Evolutionary conservation across 2,113 vertebrate species (phyloP).

Genomic region (Todiramphus chloris): DNA sequence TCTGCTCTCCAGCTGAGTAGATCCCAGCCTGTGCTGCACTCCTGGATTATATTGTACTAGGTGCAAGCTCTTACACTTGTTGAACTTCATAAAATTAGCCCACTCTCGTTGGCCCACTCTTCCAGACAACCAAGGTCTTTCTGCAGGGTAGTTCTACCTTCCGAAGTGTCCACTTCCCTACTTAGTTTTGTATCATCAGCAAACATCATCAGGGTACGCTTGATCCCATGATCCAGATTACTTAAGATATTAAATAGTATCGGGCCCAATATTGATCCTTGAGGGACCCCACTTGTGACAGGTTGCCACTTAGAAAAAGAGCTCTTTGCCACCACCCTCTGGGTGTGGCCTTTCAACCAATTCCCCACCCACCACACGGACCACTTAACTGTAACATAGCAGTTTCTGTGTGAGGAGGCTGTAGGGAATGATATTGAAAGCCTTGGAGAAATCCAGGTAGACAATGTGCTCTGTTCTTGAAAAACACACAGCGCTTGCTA

Average conservation of each 20-base stretch:
- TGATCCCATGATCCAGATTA: not conserved
- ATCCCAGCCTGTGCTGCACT: not conserved
- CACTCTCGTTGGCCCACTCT: not conserved
- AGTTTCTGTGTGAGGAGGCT: not conserved
- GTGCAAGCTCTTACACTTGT: not conserved
- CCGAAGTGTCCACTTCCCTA: not conserved
- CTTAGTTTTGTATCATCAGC: not conserved
- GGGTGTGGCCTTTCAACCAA: not conserved
- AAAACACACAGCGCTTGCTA: not conserved
- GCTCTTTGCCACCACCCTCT: not conserved
- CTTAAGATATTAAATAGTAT: not conserved
- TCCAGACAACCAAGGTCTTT: not conserved
- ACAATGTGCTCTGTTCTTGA: not conserved
- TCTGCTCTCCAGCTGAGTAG: not conserved
- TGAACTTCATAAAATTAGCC: not conserved
- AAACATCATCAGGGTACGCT: not conserved
- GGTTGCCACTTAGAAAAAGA: not conserved
- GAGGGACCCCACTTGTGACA: not conserved
- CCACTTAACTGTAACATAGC: not conserved
- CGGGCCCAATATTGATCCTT: not conserved
- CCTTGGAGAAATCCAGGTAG: not conserved
- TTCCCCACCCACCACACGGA: not conserved
- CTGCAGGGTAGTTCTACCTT: not conserved
- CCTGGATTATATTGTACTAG: not conserved
- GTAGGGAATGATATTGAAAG: not conserved